These are phyloP conservation scores for Panonychus citri DNA, from an alignment of 1,140 invertebrate species.

Conservation along the genomic window DNA sequence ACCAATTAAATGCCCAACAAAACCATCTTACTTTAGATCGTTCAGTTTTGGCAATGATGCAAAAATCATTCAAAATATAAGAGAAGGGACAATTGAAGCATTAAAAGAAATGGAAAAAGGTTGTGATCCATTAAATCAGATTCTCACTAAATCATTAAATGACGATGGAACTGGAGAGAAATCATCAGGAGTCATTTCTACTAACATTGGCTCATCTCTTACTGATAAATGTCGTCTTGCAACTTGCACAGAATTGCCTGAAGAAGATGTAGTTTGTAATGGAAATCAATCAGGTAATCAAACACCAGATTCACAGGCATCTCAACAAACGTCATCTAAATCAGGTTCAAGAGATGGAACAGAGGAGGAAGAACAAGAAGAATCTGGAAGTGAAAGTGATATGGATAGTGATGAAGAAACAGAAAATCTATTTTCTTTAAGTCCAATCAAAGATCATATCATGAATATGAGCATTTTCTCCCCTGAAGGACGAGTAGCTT, in stretches of 20 bases:
- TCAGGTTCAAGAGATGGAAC: too few species aligned
- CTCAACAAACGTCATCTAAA: background rate
- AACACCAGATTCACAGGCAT: background rate
- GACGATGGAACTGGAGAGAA: too few species aligned
- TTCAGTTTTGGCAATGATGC: slow-evolving; percentile 50
- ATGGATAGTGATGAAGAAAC: background rate
- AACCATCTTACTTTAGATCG: slow-evolving; percentile 26
- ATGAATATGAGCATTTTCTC: slow-evolving; percentile 8
- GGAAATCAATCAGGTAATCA: background rate
- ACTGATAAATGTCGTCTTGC: background rate
- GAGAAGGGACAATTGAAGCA: slow-evolving; percentile 5
- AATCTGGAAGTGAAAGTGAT: background rate
- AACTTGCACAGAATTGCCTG: background rate
- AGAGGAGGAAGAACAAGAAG: background rate
- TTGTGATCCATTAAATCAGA: slow-evolving; percentile 8
- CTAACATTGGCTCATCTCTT: background rate
- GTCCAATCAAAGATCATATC: slow-evolving; percentile 14
- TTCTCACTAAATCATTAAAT: too few species aligned
- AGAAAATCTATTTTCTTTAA: slow-evolving; percentile 7
- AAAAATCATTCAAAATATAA: slow-evolving; percentile 41
- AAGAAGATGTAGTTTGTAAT: background rate
- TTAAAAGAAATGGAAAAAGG: slow-evolving; percentile 4
- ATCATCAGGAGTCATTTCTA: too few species aligned
- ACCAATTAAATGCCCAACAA: background rate
- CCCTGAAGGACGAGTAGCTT: slow-evolving; percentile 7